phyloP scores from a whole-genome alignment of 2,888 invertebrate species.

The Coecobrya sp. region DNA sequence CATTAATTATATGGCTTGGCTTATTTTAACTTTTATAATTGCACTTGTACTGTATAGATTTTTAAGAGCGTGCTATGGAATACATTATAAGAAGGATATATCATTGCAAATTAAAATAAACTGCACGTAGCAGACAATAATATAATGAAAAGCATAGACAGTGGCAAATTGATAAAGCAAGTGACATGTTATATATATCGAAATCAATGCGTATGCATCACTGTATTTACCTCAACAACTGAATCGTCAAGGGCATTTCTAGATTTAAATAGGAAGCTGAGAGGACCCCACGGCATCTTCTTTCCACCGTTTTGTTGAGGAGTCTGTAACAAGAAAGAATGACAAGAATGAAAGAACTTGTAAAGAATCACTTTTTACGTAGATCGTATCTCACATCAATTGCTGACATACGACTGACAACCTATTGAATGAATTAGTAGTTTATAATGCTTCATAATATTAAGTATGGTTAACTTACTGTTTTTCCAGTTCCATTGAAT shows the following conservation, averaged over 20 bases:
- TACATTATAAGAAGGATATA: neutral
- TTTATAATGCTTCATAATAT: neutral
- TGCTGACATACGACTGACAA: neutral
- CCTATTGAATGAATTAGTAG: no score
- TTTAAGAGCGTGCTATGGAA: neutral
- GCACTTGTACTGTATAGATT: neutral
- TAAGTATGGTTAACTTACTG: slow-evolving; percentile 55
- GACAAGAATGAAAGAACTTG: neutral
- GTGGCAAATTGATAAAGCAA: no score
- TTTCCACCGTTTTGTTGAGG: slow-evolving; percentile 82
- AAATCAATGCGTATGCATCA: no score
- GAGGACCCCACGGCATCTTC: slow-evolving; percentile 85
- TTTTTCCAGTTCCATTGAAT: slow-evolving; percentile 73
- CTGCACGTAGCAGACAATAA: neutral
- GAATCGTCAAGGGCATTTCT: slow-evolving; percentile 85
- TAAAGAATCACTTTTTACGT: neutral
- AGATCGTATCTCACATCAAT: no score
- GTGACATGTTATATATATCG: no score
- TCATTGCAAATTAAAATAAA: neutral
- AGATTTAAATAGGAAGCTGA: slow-evolving; percentile 85
- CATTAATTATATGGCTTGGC: no score
- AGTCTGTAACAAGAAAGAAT: slow-evolving; percentile 53
- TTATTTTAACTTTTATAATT: no score
- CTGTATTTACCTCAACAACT: slow-evolving; percentile 83
- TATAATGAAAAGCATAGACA: neutral